These are phyloP conservation scores for Gymnarchus niloticus DNA, from an alignment of 2,113 vertebrate species.

Conservation along the genomic window DNA sequence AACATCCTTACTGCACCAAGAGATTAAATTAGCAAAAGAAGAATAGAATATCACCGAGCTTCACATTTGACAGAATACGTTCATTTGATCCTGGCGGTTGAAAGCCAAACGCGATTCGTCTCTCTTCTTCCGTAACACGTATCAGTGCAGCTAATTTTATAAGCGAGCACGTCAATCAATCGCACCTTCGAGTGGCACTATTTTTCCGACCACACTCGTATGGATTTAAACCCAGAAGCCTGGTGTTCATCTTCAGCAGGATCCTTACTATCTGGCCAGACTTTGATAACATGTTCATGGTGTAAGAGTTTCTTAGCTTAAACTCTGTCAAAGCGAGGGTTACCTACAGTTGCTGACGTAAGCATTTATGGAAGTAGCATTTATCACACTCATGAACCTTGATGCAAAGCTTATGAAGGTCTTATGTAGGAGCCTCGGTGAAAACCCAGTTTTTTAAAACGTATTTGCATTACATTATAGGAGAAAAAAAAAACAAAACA, in stretches of 20 bases:
- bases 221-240: background rate
- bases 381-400: background rate
- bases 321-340: background rate
- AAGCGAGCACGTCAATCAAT: background rate
- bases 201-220: background rate
- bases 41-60: background rate
- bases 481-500: background rate
- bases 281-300: background rate
- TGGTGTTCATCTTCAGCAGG: background rate
- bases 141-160: slow-evolving; percentile 6
- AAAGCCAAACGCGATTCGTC: background rate
- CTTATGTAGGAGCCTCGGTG: no score
- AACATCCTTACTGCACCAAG: background rate
- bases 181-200: background rate
- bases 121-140: background rate
- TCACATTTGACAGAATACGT: background rate
- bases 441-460: background rate
- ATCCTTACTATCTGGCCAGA: background rate
- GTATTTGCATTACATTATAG: background rate
- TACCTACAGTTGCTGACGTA: slow-evolving; percentile 1
- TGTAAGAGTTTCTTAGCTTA: background rate
- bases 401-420: background rate
- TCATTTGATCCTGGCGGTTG: background rate
- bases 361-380: background rate
- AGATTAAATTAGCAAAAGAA: background rate